Evolutionary conservation across 1,140 invertebrate genomes (phyloP), one percentile per base, ranked within the genome.

Genomic region (Drosophila subpulchrella): DNA sequence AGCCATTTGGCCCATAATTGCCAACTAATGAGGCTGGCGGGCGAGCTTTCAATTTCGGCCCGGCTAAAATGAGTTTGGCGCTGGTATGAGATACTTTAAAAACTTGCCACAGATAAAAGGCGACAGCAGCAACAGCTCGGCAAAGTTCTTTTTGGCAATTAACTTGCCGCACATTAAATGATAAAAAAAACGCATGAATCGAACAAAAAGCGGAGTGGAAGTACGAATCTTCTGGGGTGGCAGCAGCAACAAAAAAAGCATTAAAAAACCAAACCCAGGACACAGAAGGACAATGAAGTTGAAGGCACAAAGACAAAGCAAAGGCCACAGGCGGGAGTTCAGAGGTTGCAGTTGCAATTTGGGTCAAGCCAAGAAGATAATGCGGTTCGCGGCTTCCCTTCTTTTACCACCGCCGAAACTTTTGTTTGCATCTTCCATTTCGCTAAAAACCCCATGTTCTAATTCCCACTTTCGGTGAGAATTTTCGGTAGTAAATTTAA

Each of bases 351-450:
- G 61, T 59, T 77, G 62, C 63, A 73, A 86, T 86, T 88, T 82
- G 68, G 82, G 83, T 86, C 82, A 86, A 86, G 75, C 78, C 78
- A 68, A 82, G 68, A 73, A 73, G 71, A 88, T 86, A 79, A 79
- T 88, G 71, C 67, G 71, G 63, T 76, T 82, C 63, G 67, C 71
- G 78, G 71, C 71, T 78, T 76, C 44, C 38, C 27, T 41, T 39
- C 34, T 44, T 48, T 38, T 56, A 53, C 61, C 47, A 13, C 63
- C 10, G 15, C 50, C 15, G 27, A 86, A 79, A 70, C 67, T 88
- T 78, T 85, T 68, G 67, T 77, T 81, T 59, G 50, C 30, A 53
- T 53, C 50, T 53, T 53, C 50, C 27, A 34, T 4, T 50, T 50
- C 27, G 30, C 48, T 15, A 15, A 32, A 8, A 15, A 13, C 27